Base-by-base conservation (phyloP, 1,140 invertebrate genomes). In the Drosophila melanica region DNA sequence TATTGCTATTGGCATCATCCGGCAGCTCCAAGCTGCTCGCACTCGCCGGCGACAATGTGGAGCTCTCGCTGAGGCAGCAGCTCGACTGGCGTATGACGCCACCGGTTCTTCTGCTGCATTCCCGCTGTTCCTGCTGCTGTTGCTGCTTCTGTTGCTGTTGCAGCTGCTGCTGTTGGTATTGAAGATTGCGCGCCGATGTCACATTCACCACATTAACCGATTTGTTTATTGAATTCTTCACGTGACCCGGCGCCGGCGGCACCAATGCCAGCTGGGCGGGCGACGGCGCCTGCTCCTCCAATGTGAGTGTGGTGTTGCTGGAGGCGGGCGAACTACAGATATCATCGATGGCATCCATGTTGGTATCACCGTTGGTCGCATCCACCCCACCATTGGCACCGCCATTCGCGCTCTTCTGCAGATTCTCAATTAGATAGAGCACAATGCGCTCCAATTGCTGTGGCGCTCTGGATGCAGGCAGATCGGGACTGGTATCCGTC, bases 381-480 rank as follows among this genome's bases (percentile, higher is more conserved):
- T 55, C 37, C 12, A 7, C 8, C 8, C 18, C 50, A 5, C 69
- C 75, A 41, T 68, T 62, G 7, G 45, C 66, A 5, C 51, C 63
- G 3, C 77, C 59, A 16, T 78, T 65, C 0, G 92, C 91, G n/a
- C 80, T 93, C 14, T 91, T 91, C 42, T 92, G 90, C 54, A 92
- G 90, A 75, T 95, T 94, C 41, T 94, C 94, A 35, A 96, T 94
- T 20, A 96, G 81, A 70, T 95, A 93, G 4, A 94, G 93, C 16
- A 96, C 94, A 0, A 94, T 95, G 48, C 93, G 91, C 57, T 96
- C 94, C 7, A 96, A 77, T 58, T 95, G 92, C 11, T 93, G 89
- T 0, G 95, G 94, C 85, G 96, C 95, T 75, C 95, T 94, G 0
- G 95, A 93, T 4, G 92, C 93, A 2, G 92, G 91, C 65, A 93